phyloP scores from a whole-genome alignment of 2,888 invertebrate species.

The Tryphoninae sp. region DNA sequence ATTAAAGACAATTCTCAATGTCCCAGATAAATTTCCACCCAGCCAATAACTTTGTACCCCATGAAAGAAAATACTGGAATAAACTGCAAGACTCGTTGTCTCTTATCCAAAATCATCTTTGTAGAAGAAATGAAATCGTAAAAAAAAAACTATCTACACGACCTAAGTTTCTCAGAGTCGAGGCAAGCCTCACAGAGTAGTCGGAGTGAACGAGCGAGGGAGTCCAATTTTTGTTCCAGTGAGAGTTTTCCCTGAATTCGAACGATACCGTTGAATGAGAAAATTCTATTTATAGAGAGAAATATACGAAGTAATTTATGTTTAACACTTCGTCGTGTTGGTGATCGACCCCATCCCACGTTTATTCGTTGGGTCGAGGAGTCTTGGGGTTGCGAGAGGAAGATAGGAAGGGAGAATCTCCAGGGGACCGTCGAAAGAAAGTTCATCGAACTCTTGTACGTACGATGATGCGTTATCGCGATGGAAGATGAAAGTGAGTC shows the following conservation, averaged over 20 bases:
- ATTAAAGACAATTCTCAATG: no score
- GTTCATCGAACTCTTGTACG: constrained; percentile 55
- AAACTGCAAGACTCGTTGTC: constrained; percentile 12
- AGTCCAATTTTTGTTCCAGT: constrained; percentile 6
- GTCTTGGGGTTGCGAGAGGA: constrained; percentile 27
- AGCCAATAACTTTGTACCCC: constrained; percentile 6
- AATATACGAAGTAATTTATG: constrained; percentile 41
- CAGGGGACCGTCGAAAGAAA: constrained; percentile 47
- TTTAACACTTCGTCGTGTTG: constrained; percentile 44
- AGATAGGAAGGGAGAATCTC: constrained; percentile 15
- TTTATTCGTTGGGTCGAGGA: constrained; percentile 46
- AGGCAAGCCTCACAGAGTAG: background rate
- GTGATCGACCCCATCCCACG: constrained; percentile 34
- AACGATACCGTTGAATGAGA: constrained; percentile 40
- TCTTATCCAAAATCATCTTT: constrained; percentile 37
- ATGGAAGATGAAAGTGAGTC: constrained; percentile 41
- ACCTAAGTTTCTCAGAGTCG: constrained; percentile 28
- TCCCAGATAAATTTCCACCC: constrained; percentile 21
- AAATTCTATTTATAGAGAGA: constrained; percentile 49
- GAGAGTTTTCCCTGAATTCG: constrained; percentile 20
- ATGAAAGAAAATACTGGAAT: background rate
- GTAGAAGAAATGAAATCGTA: constrained; percentile 8
- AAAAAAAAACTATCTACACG: background rate
- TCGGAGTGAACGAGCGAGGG: background rate
- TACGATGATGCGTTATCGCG: constrained; percentile 41